Evolutionary conservation across 1,140 invertebrate genomes (phyloP).

Genomic region (Cherax quadricarinatus): DNA sequence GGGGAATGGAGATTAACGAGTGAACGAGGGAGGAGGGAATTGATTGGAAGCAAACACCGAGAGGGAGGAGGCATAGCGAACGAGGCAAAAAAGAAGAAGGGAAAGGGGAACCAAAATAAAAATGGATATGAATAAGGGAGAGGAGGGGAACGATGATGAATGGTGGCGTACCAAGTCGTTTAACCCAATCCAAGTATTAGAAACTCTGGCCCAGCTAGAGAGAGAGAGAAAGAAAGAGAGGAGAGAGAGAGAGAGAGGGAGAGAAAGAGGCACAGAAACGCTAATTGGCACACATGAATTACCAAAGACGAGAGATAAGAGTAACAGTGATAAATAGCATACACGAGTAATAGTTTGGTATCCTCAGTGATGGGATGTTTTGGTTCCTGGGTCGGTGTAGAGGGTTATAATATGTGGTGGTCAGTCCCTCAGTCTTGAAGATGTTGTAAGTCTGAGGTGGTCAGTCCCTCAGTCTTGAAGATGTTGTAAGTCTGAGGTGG

Average conservation of each 20-base stretch:
- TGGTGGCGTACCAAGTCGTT: background rate
- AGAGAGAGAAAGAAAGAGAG: background rate
- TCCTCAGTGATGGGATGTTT: too few species aligned
- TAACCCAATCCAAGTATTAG: background rate
- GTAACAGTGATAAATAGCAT: too few species aligned
- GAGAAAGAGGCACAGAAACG: background rate
- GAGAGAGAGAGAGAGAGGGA: background rate
- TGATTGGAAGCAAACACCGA: conserved; percentile 48
- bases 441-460: too few species aligned
- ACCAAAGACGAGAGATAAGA: too few species aligned
- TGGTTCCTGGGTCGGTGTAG: too few species aligned
- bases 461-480: too few species aligned
- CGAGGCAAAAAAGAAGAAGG: background rate
- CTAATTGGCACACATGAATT: too few species aligned
- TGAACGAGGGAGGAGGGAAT: conserved; percentile 29
- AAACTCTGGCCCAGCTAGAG: background rate
- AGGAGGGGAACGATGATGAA: conserved; percentile 8
- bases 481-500: too few species aligned
- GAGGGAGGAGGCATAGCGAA: conserved; percentile 15
- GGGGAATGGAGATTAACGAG: conserved; percentile 42
- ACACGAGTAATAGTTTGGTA: too few species aligned
- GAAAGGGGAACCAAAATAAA: background rate
- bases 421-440: too few species aligned
- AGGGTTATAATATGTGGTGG: too few species aligned
- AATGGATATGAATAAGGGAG: background rate